Evolutionary conservation across 53 echinoderm and acorn worm genomes (phyloP).

Genomic region (Patiria pectinifera): DNA sequence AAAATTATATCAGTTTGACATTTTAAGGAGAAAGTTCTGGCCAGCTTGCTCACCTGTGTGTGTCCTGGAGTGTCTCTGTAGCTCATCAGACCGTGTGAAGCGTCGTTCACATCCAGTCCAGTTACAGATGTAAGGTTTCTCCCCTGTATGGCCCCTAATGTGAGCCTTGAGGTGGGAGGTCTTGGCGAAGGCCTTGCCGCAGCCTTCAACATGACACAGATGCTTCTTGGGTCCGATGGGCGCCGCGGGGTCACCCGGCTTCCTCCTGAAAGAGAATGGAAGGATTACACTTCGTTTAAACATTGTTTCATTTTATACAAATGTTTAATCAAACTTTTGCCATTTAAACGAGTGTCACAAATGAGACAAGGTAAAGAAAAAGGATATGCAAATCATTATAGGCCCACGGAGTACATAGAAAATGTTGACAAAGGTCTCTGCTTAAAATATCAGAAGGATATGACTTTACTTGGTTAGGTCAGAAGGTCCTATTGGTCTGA

Average conservation of each 20-base stretch:
- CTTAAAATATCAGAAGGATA: too few relatives aligned
- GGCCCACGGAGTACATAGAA: too few relatives aligned
- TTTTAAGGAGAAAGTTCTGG: not conserved
- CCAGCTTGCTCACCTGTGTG: conserved; percentile 82
- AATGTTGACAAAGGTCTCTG: too few relatives aligned
- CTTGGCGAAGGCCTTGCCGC: conserved; percentile 94
- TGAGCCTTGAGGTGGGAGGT: conserved; percentile 97
- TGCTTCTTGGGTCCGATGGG: conserved; percentile 90
- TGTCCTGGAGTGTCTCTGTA: conserved; percentile 95
- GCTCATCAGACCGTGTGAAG: conserved; percentile 98
- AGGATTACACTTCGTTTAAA: not conserved
- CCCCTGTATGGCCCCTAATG: conserved; percentile 95
- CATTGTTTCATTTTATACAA: too few relatives aligned
- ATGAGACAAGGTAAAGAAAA: too few relatives aligned
- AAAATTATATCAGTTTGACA: not conserved
- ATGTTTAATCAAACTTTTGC: too few relatives aligned
- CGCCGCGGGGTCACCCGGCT: conserved; percentile 39
- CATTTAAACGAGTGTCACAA: too few relatives aligned
- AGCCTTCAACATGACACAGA: conserved; percentile 88
- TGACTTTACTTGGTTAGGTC: too few relatives aligned
- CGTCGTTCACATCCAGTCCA: conserved; percentile 91
- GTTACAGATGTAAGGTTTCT: conserved; percentile 92
- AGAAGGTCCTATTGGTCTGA: too few relatives aligned
- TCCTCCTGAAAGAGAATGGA: not conserved
- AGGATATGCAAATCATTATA: too few relatives aligned